phyloP scores from a whole-genome alignment of 2,797 vertebrate genomes.

The Chloroceryle amazona region DNA sequence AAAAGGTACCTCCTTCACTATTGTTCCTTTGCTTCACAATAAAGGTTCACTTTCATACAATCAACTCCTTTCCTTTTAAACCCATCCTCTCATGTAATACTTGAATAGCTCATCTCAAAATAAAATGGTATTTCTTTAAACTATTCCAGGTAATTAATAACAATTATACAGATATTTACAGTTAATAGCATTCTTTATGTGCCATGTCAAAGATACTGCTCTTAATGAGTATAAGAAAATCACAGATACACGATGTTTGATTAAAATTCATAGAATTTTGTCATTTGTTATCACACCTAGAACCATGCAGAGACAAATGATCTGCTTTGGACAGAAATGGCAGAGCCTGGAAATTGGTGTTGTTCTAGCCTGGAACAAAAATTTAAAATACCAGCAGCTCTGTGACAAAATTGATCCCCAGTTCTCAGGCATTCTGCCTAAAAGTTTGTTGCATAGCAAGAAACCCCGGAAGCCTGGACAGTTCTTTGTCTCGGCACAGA shows the following conservation, averaged over 20 bases:
- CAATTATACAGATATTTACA: background rate
- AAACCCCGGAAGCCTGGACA: background rate
- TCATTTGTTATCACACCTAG: background rate
- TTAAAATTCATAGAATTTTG: background rate
- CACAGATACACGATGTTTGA: background rate
- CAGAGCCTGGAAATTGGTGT: background rate
- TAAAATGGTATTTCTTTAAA: slow-evolving; percentile 9
- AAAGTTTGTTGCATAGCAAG: background rate
- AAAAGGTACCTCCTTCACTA: slow-evolving; percentile 38
- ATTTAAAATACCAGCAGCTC: background rate
- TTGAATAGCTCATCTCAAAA: slow-evolving; percentile 22
- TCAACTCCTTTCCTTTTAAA: background rate
- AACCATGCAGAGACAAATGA: background rate
- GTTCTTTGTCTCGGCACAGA: background rate
- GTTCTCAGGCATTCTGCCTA: background rate
- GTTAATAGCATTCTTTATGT: background rate
- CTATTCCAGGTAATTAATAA: background rate
- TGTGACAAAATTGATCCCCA: background rate
- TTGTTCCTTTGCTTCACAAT: slow-evolving; percentile 26
- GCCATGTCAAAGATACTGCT: background rate
- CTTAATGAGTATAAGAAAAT: background rate
- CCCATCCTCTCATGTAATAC: background rate
- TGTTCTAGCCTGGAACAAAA: background rate
- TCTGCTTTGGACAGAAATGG: background rate
- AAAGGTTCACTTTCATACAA: slow-evolving; percentile 24